These are phyloP conservation scores for Pantala flavescens DNA, from an alignment of 1,140 invertebrate genomes.

Conservation along the genomic window DNA sequence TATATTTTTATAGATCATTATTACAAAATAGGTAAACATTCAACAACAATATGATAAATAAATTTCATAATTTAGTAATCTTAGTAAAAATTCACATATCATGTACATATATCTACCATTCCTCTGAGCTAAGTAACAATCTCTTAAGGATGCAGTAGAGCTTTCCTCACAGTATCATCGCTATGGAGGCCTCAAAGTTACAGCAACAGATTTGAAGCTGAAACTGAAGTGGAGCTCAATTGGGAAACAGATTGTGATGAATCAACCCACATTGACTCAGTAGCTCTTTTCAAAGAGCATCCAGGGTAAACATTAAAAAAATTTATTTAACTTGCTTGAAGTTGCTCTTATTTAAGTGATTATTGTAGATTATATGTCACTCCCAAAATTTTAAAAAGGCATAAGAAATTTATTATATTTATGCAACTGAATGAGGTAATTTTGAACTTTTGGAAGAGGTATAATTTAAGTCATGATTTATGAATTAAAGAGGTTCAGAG, in stretches of 20 bases:
- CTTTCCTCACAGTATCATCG: background rate
- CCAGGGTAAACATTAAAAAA: background rate
- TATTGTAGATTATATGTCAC: background rate
- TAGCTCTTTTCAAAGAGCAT: background rate
- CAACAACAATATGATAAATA: no score
- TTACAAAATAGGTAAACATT: no score
- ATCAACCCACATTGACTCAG: background rate
- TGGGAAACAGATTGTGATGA: background rate
- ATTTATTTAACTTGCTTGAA: background rate
- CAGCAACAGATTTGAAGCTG: background rate
- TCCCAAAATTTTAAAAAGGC: no score
- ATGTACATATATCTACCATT: no score
- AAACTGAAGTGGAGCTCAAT: background rate
- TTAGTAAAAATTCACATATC: no score
- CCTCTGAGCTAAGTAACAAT: background rate
- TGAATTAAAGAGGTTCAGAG: no score
- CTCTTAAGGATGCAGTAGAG: background rate
- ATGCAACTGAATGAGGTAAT: no score
- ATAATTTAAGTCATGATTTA: background rate
- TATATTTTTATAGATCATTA: no score
- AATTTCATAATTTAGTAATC: no score
- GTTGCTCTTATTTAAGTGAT: background rate
- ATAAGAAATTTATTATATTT: no score
- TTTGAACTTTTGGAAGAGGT: no score
- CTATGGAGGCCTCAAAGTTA: background rate